Base-by-base conservation (phyloP, 2,888 invertebrate species). In the Erpobdella octoculata region DNA sequence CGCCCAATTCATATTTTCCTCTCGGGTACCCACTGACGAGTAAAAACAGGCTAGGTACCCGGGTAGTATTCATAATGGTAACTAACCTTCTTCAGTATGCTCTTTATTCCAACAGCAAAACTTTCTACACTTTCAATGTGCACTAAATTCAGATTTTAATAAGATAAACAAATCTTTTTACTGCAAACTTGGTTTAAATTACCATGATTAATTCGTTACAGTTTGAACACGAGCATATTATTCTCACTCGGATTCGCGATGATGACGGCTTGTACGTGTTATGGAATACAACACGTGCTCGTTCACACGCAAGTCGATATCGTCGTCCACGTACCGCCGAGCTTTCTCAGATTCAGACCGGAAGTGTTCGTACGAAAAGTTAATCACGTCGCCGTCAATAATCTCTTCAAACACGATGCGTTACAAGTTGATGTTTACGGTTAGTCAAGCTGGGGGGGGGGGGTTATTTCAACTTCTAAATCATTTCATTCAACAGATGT, bases 351-450 rank as follows among this genome's bases (percentile, higher is more conserved):
- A 28, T 70, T 70, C 59, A 62, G 70, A 25, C 73, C 76, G 1
- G 72, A 73, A 21, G 70, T 76, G 46, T 76, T 74, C 72, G 67
- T 70, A 8, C 68, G 59, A 15, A 61, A 48, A 35, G 74, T 72
- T 15, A 67, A 65, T 21, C 38, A 67, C 15, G 74, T 74, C 6
- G 61, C 36, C n/a, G 71, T 75, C 21, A 71, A 69, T 8, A 74
- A 59, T 38, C 35, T 28, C 46, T 59, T 73, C 35, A 36, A 59
- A n/a, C 37, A 46, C 3, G 67, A 73, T 28, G 62, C 46, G 8
- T 71, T 76, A 5, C 67, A 72, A 31, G 71, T 76, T 28, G 70
- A 73, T 21, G 62, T 70, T 21, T 75, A 73, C 53, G 75, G 76
- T 75, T 35, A 68, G 72, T 36, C 28, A 31, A 12, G 12, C 0